Base-by-base conservation (phyloP, 2,888 invertebrate species). In the Chironomus riparius region DNA sequence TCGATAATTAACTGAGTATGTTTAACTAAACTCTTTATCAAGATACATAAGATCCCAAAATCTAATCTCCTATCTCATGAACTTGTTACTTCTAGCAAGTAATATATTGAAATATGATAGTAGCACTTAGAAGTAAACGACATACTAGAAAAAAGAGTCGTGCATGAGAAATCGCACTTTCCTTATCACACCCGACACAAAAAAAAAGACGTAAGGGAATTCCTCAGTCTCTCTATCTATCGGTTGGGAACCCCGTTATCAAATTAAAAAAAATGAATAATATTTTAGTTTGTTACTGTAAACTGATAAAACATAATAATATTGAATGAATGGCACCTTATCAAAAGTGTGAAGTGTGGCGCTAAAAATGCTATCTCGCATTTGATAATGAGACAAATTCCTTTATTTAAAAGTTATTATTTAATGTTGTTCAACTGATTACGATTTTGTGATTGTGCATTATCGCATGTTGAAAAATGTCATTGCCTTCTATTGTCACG, bases 281-380 rank as follows among this genome's bases (percentile, higher is more conserved):
- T 47, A 47, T 38, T 62, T 18, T 73, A 74, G 74, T 74, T 68
- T 72, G 72, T 70, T 70, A 50, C 50, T 72, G 38, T 47, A 48
- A 74, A 68, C 68, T 74, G 74, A 74, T 74, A 74, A 74, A 70
- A 72, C 38, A 38, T 38, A 38, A 74, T 21, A 62, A 22, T 47
- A 47, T 47, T 15, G 62, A n/a, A 38, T 21, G 22, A n/a, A 38
- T 18, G 24, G 65, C 22, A 24, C 24, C 68, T 68, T 68, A 68
- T 68, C 68, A 68, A 38, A 15, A 68, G n/a, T 24, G 68, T 74
- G 61, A 48, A 56, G 65, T 56, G 56, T 74, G 74, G 74, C 74
- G 74, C 74, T 74, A 38, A 74, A 48, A 48, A 15, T 68, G 15
- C 47, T 47, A 56, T 56, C 38, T 38, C 56, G 56, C 56, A 38